Evolutionary conservation across 2,113 vertebrate genomes (phyloP), one percentile per base, ranked within the genome.

Genomic region (Pelecanus crispus): DNA sequence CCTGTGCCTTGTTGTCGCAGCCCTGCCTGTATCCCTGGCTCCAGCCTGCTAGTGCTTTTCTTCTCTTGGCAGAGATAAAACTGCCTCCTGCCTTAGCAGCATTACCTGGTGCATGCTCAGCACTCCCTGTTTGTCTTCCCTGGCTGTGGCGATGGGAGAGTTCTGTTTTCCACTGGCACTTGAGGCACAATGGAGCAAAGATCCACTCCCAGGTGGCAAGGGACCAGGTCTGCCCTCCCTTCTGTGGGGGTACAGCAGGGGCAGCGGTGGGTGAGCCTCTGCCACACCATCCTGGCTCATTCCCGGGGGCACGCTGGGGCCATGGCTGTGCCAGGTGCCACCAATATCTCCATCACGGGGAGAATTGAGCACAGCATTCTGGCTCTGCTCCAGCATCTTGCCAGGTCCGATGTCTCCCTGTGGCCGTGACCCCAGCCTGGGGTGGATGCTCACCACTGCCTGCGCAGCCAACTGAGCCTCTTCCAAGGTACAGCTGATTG

Each of bases 391-490:
- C 80, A 25, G 22, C 2, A 1, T 50, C 58, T 17, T 28, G 13
- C 49, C 25, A 25, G 17, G 31, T 22, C 65, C 0, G 0, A 3
- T 31, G 73, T 50, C 31, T 63, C 15, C 2, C 50, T 20, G 19
- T 1, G 5, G 68, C 47, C 10, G 1, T 19, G 58, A 67, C 70
- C 31, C 36, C n/a, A 52, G 53, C 24, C 40, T 18, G 14, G n/a
- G 1, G 0, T 0, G 3, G 13, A n/a, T 2, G 28, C 45, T 88
- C 22, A 8, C 6, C 6, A 13, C 75, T 44, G 61, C 58, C 68
- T 62, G 62, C 0, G 0, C 52, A 34, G 59, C 52, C n/a, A 4
- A 2, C 17, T 1, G 0, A 7, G 15, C 40, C 45, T 28, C 45
- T 49, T 40, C 66, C 92, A 83, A 24, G 67, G 83, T 40, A 86